Conservation (phyloP, 1,140 invertebrate genomes). For the Drosophila seguyi region DNA sequence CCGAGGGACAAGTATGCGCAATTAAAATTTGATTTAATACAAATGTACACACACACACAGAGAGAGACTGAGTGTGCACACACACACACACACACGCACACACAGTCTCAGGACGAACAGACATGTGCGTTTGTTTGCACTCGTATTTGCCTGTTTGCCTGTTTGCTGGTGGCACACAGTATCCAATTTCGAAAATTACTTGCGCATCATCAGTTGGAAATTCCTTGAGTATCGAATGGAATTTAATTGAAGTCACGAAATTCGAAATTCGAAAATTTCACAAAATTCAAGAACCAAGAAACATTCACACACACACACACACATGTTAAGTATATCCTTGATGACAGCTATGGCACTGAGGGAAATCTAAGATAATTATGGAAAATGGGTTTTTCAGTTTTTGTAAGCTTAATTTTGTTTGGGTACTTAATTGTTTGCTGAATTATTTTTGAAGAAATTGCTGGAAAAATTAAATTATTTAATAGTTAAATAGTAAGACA, state of each 20-base stretch:
- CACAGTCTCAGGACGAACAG: constrained; percentile 1
- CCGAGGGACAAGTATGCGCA: constrained; percentile 81
- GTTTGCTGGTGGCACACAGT: constrained; percentile 77
- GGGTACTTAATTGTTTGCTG: not conserved
- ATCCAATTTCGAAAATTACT: constrained; percentile 83
- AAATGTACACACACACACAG: constrained; percentile 57
- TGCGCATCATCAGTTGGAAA: constrained; percentile 80
- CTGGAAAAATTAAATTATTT: not conserved
- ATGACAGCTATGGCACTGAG: constrained; percentile 2
- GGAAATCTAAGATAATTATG: not conserved
- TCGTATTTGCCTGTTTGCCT: constrained; percentile 67
- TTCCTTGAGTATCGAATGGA: constrained; percentile 84
- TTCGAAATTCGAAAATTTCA: constrained; percentile 50
- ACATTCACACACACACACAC: too few relatives aligned
- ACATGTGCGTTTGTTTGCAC: constrained; percentile 43
- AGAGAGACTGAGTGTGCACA: not conserved
- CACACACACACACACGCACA: not conserved
- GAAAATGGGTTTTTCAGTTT: not conserved
- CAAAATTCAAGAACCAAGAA: constrained; percentile 81
- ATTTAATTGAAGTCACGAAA: constrained; percentile 83
- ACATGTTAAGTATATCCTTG: too few relatives aligned
- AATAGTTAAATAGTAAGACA: not conserved
- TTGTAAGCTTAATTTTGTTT: not conserved
- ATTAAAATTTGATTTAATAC: constrained; percentile 84
- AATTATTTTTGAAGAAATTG: not conserved